A percentile compares a stretch with the other conserved stretches of the same genome.
phyloP scores from a whole-genome alignment of 2,888 invertebrate genomes.

The Latheticus oryzae region DNA sequence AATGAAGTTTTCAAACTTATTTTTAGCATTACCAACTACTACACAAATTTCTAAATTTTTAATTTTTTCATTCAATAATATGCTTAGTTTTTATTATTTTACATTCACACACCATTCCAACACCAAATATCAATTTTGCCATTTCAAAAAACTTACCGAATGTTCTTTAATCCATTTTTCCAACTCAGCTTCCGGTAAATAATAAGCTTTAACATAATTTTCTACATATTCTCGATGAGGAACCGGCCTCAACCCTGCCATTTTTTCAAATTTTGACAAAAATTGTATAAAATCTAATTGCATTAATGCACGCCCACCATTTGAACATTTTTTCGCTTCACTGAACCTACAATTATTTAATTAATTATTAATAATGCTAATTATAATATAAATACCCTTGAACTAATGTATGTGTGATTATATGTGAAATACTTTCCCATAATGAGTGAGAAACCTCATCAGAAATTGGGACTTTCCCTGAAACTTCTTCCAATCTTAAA shows the following conservation, averaged over 20 bases:
- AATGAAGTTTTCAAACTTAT: too few relatives aligned
- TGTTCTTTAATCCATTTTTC: constrained; percentile 91
- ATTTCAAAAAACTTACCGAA: too few relatives aligned
- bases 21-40: too few relatives aligned
- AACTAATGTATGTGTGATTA: constrained; percentile 88
- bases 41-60: too few relatives aligned
- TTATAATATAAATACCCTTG: constrained; percentile 78
- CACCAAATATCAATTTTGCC: constrained; percentile 15
- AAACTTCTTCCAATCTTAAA: constrained; percentile 80
- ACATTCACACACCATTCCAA: too few relatives aligned
- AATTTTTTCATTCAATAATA: too few relatives aligned
- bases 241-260: constrained; percentile 84
- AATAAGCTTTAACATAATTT: constrained; percentile 95
- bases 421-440: constrained; percentile 90
- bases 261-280: constrained; percentile 88
- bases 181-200: constrained; percentile 87
- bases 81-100: too few relatives aligned
- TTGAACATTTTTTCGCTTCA: constrained; percentile 92
- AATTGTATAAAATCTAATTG: constrained; percentile 97
- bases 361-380: neutral
- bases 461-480: constrained; percentile 78
- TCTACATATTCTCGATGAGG: constrained; percentile 93
- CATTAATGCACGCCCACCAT: constrained; percentile 97
- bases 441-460: constrained; percentile 76
- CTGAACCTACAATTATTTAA: constrained; percentile 73